Evolutionary conservation across 2,797 vertebrate species (phyloP), one percentile per base, ranked within the genome.

Genomic region (Gephyroberyx darwinii): DNA sequence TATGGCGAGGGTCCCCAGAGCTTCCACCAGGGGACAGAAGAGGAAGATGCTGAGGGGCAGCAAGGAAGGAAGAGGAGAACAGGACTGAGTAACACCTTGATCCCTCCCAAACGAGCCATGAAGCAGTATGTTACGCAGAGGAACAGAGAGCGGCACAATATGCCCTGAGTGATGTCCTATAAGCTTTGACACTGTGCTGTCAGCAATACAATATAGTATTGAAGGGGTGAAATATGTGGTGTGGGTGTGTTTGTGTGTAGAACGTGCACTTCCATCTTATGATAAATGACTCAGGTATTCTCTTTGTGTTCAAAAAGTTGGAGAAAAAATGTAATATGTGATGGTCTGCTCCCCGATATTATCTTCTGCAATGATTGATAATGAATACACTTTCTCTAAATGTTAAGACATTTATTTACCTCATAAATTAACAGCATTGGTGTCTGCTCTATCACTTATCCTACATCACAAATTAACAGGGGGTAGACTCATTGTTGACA

Each of bases 81-180:
- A 4, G 95, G 95, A 77, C 78, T 96, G 69, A 93, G 87, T 41
- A 90, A 94, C 81, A 90, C 91, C 4, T 85, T 95, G 51, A 85
- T 93, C 64, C 95, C 95, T 39, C 93, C 94, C 0, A 96, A 96
- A 86, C 86, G 92, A 57, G 91, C 93, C 0, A 69, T 95, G 77
- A 95, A 94, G 79, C 92, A 90, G 78, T 94, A 90, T 20, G 51
- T 82, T 10, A 78, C 77, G 64, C 93, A 92, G 56, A 86, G 87
- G 63, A 80, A 88, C 71, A 88, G 78, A 75, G 91, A 94, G 58
- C 81, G 81, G 16, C 30, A 86, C 56, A 83, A 91, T 20, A 87
- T 88, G 84, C 94, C 94, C 19, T 90, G 82, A 91, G 68, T 43
- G 22, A 60, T 3, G 20, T 43, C 31, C 39, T 20, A 48, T 16